A percentile compares a stretch with the other conserved stretches of the same genome.
phyloP scores from a whole-genome alignment of 2,113 vertebrate species.

The Nanorana parkeri region DNA sequence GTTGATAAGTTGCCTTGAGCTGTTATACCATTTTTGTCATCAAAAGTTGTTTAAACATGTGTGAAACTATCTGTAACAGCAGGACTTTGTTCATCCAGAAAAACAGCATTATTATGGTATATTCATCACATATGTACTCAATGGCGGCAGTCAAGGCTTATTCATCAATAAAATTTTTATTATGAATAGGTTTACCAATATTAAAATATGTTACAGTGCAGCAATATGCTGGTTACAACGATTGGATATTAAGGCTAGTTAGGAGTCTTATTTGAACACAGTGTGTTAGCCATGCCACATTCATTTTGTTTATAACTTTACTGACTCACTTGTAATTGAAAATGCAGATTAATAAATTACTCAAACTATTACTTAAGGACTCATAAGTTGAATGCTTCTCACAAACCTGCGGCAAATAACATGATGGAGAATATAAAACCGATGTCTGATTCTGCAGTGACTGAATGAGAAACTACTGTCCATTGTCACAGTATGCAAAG shows the following conservation, averaged over 20 bases:
- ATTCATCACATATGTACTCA: background rate
- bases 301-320: slow-evolving; percentile 9
- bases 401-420: background rate
- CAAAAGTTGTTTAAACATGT: too few species aligned
- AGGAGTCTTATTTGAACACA: background rate
- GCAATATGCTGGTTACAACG: background rate
- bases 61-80: background rate
- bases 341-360: slow-evolving; percentile 4
- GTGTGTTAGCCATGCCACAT: slow-evolving; percentile 20
- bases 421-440: background rate
- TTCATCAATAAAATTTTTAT: background rate
- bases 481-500: background rate
- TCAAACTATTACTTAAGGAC: slow-evolving; percentile 1
- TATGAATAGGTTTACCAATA: background rate
- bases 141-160: background rate
- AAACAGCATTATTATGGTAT: background rate
- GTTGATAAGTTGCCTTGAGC: too few species aligned
- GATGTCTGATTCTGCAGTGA: slow-evolving; percentile 1
- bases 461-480: background rate
- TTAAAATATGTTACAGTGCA: background rate
- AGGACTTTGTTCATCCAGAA: background rate
- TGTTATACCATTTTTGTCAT: too few species aligned
- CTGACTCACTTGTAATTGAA: background rate
- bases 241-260: slow-evolving; percentile 1
- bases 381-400: background rate